Evolutionary conservation across 2,888 invertebrate species (phyloP).

Genomic region (Ichneumoninae sp.): DNA sequence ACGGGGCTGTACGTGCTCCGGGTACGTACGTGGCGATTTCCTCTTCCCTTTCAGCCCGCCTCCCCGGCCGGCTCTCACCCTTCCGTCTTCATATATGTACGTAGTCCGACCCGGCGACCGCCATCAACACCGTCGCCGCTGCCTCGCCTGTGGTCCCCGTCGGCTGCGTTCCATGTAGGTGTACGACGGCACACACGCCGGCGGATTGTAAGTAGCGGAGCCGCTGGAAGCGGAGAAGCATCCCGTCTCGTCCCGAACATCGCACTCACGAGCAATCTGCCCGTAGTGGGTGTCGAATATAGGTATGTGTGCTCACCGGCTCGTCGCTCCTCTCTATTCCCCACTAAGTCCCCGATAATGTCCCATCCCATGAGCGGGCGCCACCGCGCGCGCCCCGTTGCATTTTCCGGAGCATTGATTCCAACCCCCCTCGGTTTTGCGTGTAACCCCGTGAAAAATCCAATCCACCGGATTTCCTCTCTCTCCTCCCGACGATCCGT

Average conservation of each 20-base stretch:
- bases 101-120: slow-evolving; percentile 53
- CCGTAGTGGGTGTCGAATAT: slow-evolving; percentile 62
- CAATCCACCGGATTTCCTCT: slow-evolving; percentile 47
- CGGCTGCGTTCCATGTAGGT: slow-evolving; percentile 73
- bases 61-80: slow-evolving; percentile 50
- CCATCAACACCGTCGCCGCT: slow-evolving; percentile 37
- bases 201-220: slow-evolving; percentile 25
- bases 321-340: slow-evolving; percentile 63
- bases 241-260: slow-evolving; percentile 41
- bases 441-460: slow-evolving; percentile 66
- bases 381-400: slow-evolving; percentile 64
- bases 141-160: slow-evolving; percentile 68
- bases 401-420: slow-evolving; percentile 67
- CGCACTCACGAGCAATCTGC: slow-evolving; percentile 71
- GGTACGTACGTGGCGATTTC: slow-evolving; percentile 81
- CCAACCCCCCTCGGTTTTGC: slow-evolving; percentile 56
- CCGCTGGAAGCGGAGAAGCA: slow-evolving; percentile 29
- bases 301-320: slow-evolving; percentile 30
- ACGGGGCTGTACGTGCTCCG: slow-evolving; percentile 83
- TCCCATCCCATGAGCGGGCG: slow-evolving; percentile 66
- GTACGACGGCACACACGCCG: background rate
- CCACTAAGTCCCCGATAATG: slow-evolving; percentile 71
- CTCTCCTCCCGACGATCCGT: background rate
- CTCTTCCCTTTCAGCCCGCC: slow-evolving; percentile 68
- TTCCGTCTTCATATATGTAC: slow-evolving; percentile 37